These are phyloP conservation scores for Meteorus cinctellus DNA, from an alignment of 2,888 invertebrate genomes.

Conservation along the genomic window DNA sequence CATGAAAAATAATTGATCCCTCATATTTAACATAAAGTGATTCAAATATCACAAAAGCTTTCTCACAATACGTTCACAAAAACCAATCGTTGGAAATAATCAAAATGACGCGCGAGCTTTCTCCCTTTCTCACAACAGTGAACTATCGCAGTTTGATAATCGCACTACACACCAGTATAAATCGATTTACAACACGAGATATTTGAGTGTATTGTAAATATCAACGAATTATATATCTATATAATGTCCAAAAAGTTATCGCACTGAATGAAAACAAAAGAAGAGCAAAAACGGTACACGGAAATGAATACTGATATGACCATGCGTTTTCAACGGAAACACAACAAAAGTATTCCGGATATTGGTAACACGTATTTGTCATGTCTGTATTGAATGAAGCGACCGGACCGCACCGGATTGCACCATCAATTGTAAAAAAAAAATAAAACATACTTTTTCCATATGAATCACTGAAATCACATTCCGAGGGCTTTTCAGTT, in stretches of 20 bases:
- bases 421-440: conserved; percentile 5
- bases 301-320: conserved; percentile 43
- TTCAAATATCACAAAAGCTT: not conserved
- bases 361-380: conserved; percentile 43
- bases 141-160: not conserved
- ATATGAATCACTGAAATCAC: conserved; percentile 13
- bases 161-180: not conserved
- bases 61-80: too few species aligned
- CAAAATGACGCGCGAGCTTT: not conserved
- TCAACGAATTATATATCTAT: not conserved
- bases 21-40: not conserved
- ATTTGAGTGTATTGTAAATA: not conserved
- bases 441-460: not conserved
- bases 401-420: conserved; percentile 11
- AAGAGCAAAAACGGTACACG: conserved; percentile 35
- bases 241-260: not conserved
- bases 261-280: conserved; percentile 34
- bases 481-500: conserved; percentile 8
- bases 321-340: conserved; percentile 39
- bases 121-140: not conserved
- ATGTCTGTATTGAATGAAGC: conserved; percentile 22
- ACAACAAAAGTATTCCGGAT: conserved; percentile 42
- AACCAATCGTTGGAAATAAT: not conserved
- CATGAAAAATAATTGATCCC: too few species aligned
- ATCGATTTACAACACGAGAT: not conserved